Conservation (phyloP, 2,888 invertebrate genomes). For the Torymus tubicola region DNA sequence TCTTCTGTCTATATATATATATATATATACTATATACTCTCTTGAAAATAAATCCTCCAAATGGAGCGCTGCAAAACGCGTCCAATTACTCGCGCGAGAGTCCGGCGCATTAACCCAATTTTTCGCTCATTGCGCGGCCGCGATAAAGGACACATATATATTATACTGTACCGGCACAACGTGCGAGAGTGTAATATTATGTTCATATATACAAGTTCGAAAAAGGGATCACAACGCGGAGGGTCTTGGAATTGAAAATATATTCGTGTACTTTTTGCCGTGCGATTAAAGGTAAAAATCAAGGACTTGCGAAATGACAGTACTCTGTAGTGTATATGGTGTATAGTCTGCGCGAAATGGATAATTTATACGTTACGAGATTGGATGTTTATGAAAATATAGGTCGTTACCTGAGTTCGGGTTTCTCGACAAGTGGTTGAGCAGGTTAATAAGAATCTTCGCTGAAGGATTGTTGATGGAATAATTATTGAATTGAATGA, state of each 20-base stretch:
- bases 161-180: too few relatives aligned
- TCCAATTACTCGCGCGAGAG: background rate
- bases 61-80: too few relatives aligned
- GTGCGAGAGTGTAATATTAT: too few relatives aligned
- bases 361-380: too few relatives aligned
- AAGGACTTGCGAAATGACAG: slow-evolving; percentile 29
- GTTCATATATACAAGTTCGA: too few relatives aligned
- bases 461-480: slow-evolving; percentile 19
- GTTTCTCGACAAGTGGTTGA: slow-evolving; percentile 10
- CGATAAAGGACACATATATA: too few relatives aligned
- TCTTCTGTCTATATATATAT: background rate
- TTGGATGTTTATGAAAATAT: slow-evolving; percentile 42
- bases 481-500: too few relatives aligned
- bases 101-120: slow-evolving; percentile 45
- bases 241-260: too few relatives aligned
- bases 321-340: slow-evolving; percentile 31
- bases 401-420: slow-evolving; percentile 1
- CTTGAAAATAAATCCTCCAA: too few relatives aligned
- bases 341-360: background rate
- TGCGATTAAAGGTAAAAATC: too few relatives aligned
- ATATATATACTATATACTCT: background rate
- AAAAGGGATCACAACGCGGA: too few relatives aligned
- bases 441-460: slow-evolving; percentile 46
- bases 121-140: background rate
- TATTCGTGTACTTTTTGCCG: too few relatives aligned